Evolutionary conservation across 2,888 invertebrate species (phyloP).

Genomic region (Latrodectus hesperus): DNA sequence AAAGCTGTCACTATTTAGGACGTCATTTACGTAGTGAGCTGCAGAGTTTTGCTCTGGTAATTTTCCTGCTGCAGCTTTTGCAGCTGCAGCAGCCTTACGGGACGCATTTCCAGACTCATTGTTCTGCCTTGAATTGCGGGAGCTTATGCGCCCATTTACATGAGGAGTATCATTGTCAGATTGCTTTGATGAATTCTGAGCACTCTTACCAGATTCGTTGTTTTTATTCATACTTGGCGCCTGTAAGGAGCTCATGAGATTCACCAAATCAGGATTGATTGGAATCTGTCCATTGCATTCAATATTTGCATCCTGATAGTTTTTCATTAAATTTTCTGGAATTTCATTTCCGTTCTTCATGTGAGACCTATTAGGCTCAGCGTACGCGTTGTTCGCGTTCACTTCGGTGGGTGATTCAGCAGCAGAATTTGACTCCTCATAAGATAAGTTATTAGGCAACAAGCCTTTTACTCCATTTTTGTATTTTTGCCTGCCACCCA

Average conservation of each 20-base stretch:
- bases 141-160: slow-evolving; percentile 53
- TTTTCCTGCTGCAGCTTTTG: slow-evolving; percentile 48
- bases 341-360: slow-evolving; percentile 40
- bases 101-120: slow-evolving; percentile 41
- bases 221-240: slow-evolving; percentile 57
- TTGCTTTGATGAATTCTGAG: slow-evolving; percentile 44
- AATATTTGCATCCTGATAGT: slow-evolving; percentile 44
- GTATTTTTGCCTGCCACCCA: slow-evolving; percentile 67
- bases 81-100: slow-evolving; percentile 47
- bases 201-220: slow-evolving; percentile 55
- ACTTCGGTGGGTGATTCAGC: slow-evolving; percentile 57
- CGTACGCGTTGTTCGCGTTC: slow-evolving; percentile 67
- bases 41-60: slow-evolving; percentile 65
- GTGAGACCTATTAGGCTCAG: slow-evolving; percentile 63
- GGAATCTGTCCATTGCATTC: slow-evolving; percentile 38
- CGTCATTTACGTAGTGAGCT: slow-evolving; percentile 66
- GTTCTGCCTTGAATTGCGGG: slow-evolving; percentile 52
- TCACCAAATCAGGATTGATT: slow-evolving; percentile 51
- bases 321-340: slow-evolving; percentile 46
- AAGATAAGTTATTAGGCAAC: slow-evolving; percentile 60
- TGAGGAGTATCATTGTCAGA: slow-evolving; percentile 44
- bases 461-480: slow-evolving; percentile 69
- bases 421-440: slow-evolving; percentile 58
- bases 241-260: slow-evolving; percentile 64
- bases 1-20: slow-evolving; percentile 72